A percentile compares a stretch with the other conserved stretches of the same genome.
Conservation (phyloP, 2,797 vertebrate genomes). For the Notoglanidium macrostoma region DNA sequence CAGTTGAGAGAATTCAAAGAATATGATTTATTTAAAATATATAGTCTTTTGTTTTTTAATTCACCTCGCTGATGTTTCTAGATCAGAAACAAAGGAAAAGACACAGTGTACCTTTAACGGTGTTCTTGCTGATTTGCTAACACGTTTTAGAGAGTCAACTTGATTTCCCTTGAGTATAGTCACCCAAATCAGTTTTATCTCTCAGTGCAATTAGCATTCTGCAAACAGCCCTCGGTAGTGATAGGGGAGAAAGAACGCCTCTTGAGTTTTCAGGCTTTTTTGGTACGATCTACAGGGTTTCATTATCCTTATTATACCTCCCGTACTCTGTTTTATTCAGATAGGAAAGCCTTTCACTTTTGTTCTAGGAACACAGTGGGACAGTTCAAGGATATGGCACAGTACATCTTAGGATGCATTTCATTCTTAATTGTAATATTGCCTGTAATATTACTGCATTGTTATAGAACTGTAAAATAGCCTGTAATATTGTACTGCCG, state of each 20-base stretch:
- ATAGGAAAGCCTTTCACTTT: not conserved
- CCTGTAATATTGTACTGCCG: not conserved
- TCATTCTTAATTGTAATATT: constrained; percentile 3
- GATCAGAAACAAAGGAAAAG: not conserved
- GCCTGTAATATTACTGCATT: not conserved
- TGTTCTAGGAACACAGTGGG: constrained; percentile 2
- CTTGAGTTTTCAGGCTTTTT: constrained; percentile 35
- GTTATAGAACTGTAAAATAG: not conserved
- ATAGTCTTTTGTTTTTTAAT: not conserved
- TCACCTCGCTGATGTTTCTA: not conserved
- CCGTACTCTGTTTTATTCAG: not conserved
- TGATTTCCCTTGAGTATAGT: constrained; percentile 48
- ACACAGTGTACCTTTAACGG: not conserved
- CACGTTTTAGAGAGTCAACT: constrained; percentile 10
- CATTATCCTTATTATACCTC: constrained; percentile 35
- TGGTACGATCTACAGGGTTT: constrained; percentile 27
- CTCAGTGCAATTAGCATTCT: constrained; percentile 48
- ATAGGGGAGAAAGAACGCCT: constrained; percentile 32
- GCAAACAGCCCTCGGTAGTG: constrained; percentile 29
- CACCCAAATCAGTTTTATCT: constrained; percentile 43
- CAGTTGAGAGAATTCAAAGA: not conserved
- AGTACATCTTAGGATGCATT: not conserved
- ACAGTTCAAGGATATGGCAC: not conserved
- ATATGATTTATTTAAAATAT: not conserved
- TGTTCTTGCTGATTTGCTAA: constrained; percentile 10